Evolutionary conservation across 1,140 invertebrate genomes (phyloP).

Genomic region (Octopus sinensis): DNA sequence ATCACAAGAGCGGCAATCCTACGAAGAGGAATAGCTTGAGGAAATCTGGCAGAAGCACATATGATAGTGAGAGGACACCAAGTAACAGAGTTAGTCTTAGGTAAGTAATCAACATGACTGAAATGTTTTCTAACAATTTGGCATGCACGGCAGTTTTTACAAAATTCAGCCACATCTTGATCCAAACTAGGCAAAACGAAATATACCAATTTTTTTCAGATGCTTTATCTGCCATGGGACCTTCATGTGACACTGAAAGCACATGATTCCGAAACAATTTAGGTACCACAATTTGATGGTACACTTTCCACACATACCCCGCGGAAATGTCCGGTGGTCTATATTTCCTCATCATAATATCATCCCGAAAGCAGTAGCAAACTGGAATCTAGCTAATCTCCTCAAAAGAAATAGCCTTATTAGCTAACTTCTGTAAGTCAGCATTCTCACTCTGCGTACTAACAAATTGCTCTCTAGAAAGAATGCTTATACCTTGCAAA

Average conservation of each 20-base stretch:
- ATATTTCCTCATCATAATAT: not conserved
- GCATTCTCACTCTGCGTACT: too few relatives aligned
- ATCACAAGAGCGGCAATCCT: slow-evolving; percentile 22
- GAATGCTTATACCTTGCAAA: too few relatives aligned
- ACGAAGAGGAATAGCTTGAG: slow-evolving; percentile 27
- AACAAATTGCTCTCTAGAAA: too few relatives aligned
- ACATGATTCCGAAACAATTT: not conserved
- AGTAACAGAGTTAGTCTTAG: slow-evolving; percentile 28
- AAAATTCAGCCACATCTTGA: slow-evolving; percentile 18
- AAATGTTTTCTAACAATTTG: slow-evolving; percentile 28
- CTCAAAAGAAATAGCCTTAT: too few relatives aligned
- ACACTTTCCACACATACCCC: not conserved
- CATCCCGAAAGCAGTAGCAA: not conserved
- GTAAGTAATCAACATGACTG: slow-evolving; percentile 26
- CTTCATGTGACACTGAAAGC: not conserved
- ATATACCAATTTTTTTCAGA: not conserved
- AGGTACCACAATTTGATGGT: not conserved
- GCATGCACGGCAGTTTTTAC: slow-evolving; percentile 24
- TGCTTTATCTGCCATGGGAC: not conserved
- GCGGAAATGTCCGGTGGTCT: not conserved
- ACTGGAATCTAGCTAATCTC: not conserved
- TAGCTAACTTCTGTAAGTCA: too few relatives aligned
- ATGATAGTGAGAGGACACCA: slow-evolving; percentile 30
- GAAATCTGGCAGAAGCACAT: slow-evolving; percentile 28
- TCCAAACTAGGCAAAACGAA: slow-evolving; percentile 8